Base-by-base conservation (phyloP, 2,888 invertebrate species). In the Zootermopsis nevadensis region DNA sequence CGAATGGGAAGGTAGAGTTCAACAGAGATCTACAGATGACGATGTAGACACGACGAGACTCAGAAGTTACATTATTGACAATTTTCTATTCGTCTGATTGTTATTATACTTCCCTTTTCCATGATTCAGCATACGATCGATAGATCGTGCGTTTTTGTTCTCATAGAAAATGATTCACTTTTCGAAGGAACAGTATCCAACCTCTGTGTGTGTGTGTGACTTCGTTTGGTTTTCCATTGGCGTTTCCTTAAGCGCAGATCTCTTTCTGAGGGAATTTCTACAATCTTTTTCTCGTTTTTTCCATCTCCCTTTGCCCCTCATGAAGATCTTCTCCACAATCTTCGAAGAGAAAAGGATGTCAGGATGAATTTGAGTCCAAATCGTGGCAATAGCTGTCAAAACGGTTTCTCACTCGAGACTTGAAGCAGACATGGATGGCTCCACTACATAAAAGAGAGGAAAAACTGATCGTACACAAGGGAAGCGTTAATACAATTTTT, bases 401-500 rank as follows among this genome's bases (percentile, higher is more conserved):
- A 82, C 82, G 55, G 53, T 33, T 74, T 19, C 31, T n/a, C 69
- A 19, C 38, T 74, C 24, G n/a, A 53, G 60, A 60, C 53, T 27
- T 53, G 22, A 53, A 31, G 67, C 30, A 48, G 55, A 27, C n/a
- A 53, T 22, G 60, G 79, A 33, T 33, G 55, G 15, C 55, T 69
- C n/a, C 31, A 79, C 33, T 80, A 67, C 80, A 66, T 60, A 80
- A 66, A 77, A 48, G 77, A 82, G 69, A 69, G 74, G n/a, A 27
- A 74, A 38, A 74, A 74, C 74, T 60, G 69, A 83, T 82, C 77
- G 83, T 42, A 79, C 81, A 72, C 83, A 55, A 48, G 83, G 83
- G 83, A 83, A 7, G 81, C 81, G 81, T 79, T 82, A 81, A 81
- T 82, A 84, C 24, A 67, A 84, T 80, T 82, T 82, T 84, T 82